Evolutionary conservation across 2,113 vertebrate genomes (phyloP).

Genomic region (Perccottus glenii): DNA sequence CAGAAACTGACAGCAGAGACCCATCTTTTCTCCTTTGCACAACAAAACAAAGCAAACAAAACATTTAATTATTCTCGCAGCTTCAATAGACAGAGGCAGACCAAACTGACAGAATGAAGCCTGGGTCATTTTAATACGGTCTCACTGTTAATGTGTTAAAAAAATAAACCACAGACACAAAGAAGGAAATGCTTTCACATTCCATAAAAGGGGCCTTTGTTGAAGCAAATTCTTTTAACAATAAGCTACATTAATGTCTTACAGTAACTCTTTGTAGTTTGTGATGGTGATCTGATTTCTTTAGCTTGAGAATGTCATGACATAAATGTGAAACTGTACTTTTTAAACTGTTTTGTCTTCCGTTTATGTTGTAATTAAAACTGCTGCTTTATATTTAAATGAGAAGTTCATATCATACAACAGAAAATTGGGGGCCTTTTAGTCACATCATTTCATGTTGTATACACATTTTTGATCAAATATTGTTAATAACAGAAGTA

Average conservation of each 20-base stretch:
- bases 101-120: slow-evolving; percentile 50
- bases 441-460: no score
- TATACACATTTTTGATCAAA: no score
- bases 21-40: slow-evolving; percentile 38
- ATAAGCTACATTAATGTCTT: neutral
- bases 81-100: slow-evolving; percentile 40
- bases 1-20: slow-evolving; percentile 61
- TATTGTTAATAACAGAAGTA: no score
- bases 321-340: no score
- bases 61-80: slow-evolving; percentile 68
- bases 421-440: no score
- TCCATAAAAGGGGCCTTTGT: neutral
- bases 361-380: no score
- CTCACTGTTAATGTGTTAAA: slow-evolving; percentile 26
- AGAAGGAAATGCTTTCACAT: neutral
- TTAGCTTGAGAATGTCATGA: no score
- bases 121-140: slow-evolving; percentile 10
- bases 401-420: no score
- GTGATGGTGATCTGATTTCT: no score
- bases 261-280: no score
- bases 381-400: no score
- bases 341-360: no score
- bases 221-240: neutral
- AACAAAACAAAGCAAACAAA: slow-evolving; percentile 55
- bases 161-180: neutral